These are phyloP conservation scores for Oligia strigilis DNA, from an alignment of 2,888 invertebrate genomes.

Conservation along the genomic window DNA sequence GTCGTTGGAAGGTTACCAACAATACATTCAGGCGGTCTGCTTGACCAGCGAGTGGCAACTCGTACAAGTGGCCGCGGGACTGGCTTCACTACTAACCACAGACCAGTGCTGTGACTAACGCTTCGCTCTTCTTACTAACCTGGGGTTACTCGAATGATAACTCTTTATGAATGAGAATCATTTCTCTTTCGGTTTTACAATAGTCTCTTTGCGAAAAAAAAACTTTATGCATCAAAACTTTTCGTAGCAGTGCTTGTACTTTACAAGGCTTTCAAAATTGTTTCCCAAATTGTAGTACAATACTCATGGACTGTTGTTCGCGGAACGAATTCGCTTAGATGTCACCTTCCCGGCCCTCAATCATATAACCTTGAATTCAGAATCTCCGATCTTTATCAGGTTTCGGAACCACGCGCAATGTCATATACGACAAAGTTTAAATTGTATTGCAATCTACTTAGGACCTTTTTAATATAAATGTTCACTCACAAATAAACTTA, in stretches of 20 bases:
- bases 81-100: conserved; percentile 9
- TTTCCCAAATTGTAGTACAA: conserved; percentile 36
- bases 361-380: conserved; percentile 34
- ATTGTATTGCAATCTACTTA: not conserved
- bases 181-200: conserved; percentile 1
- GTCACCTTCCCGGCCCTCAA: conserved; percentile 33
- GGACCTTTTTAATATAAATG: not conserved
- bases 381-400: conserved; percentile 4
- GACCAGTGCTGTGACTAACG: conserved; percentile 51
- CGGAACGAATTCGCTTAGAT: conserved; percentile 36
- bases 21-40: conserved; percentile 37
- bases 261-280: conserved; percentile 47
- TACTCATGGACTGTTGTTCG: conserved; percentile 32
- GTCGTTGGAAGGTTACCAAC: conserved; percentile 9
- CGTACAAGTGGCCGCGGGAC: not conserved
- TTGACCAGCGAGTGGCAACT: not conserved
- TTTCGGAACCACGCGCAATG: not conserved
- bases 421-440: not conserved
- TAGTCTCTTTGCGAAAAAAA: not conserved
- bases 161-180: not conserved
- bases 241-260: conserved; percentile 37
- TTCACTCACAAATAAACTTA: not conserved
- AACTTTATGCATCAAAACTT: not conserved
- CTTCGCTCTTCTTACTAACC: conserved; percentile 50
- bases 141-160: conserved; percentile 41